Percentiles rank a stretch among this genome's conserved stretches.
Conservation (phyloP, 1,140 invertebrate genomes). For the Zaprionus tsacasi region DNA sequence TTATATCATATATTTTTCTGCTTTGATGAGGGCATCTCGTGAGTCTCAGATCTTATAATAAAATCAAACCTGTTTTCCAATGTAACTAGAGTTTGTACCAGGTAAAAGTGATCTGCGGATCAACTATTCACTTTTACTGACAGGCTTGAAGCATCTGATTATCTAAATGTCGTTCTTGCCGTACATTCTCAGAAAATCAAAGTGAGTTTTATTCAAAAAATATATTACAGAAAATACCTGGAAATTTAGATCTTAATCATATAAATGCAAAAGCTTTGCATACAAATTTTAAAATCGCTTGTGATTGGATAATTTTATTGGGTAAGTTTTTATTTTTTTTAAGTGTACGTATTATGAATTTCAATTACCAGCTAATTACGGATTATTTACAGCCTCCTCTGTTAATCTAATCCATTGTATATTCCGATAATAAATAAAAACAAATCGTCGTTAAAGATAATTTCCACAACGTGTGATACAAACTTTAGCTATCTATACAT, state of each 20-base stretch:
- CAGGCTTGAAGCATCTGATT: not conserved
- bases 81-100: constrained; percentile 8
- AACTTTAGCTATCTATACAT: not conserved
- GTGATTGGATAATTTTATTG: not conserved
- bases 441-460: not conserved
- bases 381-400: not conserved
- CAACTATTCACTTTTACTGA: constrained; percentile 10
- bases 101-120: constrained; percentile 3
- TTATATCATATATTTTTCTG: not conserved
- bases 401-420: not conserved
- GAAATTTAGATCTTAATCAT: not conserved
- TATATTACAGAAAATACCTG: not conserved
- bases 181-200: not conserved
- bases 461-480: not conserved
- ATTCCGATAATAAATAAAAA: not conserved
- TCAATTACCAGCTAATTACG: not conserved
- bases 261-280: not conserved
- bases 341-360: not conserved
- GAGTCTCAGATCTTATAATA: not conserved
- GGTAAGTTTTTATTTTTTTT: not conserved
- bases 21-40: not conserved
- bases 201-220: not conserved
- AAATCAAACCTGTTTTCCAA: constrained; percentile 32
- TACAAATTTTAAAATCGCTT: not conserved
- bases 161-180: not conserved